Evolutionary conservation across 2,888 invertebrate species (phyloP).

Genomic region (Anoplius nigerrimus): DNA sequence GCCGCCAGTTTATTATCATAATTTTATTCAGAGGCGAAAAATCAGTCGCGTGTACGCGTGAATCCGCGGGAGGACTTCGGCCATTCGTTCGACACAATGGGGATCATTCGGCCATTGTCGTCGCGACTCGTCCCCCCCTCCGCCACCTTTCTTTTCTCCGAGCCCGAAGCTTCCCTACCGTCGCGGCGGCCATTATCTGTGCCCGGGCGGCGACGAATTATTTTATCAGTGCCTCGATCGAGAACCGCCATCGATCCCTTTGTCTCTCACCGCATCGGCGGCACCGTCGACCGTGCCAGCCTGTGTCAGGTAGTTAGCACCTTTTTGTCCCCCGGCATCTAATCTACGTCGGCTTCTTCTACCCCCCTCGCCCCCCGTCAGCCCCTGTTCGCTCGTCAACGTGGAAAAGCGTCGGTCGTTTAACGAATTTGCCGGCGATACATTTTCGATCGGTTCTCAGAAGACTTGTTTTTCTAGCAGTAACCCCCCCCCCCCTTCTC

Average conservation of each 20-base stretch:
- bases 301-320: no score
- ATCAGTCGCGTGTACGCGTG: slow-evolving; percentile 66
- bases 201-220: slow-evolving; percentile 30
- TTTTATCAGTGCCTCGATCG: slow-evolving; percentile 18
- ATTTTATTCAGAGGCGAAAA: slow-evolving; percentile 71
- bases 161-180: no score
- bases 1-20: slow-evolving; percentile 69
- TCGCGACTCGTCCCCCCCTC: slow-evolving; percentile 42
- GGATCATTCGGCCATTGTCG: slow-evolving; percentile 59
- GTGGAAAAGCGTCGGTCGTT: no score
- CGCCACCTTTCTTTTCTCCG: slow-evolving; percentile 31
- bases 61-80: slow-evolving; percentile 41
- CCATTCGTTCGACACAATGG: slow-evolving; percentile 57
- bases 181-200: not conserved
- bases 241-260: no score
- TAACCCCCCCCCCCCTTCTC: slow-evolving; percentile 43
- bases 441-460: no score
- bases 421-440: no score
- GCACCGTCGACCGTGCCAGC: no score
- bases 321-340: no score
- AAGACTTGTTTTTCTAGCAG: no score
- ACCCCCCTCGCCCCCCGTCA: slow-evolving; percentile 20
- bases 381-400: no score
- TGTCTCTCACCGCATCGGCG: no score
- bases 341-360: slow-evolving; percentile 28